phyloP scores from a whole-genome alignment of 1,140 invertebrate genomes.

The Trichoplusia ni region DNA sequence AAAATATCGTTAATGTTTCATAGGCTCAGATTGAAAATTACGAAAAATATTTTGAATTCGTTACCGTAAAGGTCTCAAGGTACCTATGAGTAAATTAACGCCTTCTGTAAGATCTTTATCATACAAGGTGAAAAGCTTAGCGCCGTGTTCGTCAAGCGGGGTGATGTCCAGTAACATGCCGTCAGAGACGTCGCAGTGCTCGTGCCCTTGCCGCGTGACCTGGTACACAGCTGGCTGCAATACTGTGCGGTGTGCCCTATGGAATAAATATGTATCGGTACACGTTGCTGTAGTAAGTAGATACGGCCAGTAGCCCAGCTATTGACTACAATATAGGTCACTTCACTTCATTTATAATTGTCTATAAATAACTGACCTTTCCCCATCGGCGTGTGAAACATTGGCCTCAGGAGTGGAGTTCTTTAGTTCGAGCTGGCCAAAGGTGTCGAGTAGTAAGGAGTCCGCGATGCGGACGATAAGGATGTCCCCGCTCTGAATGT shows the following conservation, averaged over 20 bases:
- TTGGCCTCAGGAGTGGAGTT: constrained; percentile 57
- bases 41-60: too few species aligned
- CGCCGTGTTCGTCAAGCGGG: constrained; percentile 83
- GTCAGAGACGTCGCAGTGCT: constrained; percentile 85
- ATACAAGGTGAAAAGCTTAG: constrained; percentile 85
- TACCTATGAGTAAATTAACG: constrained; percentile 86
- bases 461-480: constrained; percentile 86
- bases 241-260: constrained; percentile 70
- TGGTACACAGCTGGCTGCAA: constrained; percentile 84
- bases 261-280: constrained; percentile 40
- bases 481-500: constrained; percentile 86
- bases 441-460: constrained; percentile 76
- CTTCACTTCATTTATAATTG: constrained; percentile 5
- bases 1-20: constrained; percentile 32
- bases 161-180: constrained; percentile 86
- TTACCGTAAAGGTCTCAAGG: too few species aligned
- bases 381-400: constrained; percentile 46
- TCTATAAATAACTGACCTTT: constrained; percentile 51
- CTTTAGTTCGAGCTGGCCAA: constrained; percentile 53
- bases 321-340: constrained; percentile 10
- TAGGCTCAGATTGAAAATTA: too few species aligned
- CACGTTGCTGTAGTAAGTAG: too few species aligned
- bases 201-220: constrained; percentile 85
- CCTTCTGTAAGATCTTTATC: constrained; percentile 87
- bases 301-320: constrained; percentile 39